Percentiles rank a stretch among this genome's conserved stretches.
Conservation (phyloP, 2,113 vertebrate species). For the Apodemus speciosus region DNA sequence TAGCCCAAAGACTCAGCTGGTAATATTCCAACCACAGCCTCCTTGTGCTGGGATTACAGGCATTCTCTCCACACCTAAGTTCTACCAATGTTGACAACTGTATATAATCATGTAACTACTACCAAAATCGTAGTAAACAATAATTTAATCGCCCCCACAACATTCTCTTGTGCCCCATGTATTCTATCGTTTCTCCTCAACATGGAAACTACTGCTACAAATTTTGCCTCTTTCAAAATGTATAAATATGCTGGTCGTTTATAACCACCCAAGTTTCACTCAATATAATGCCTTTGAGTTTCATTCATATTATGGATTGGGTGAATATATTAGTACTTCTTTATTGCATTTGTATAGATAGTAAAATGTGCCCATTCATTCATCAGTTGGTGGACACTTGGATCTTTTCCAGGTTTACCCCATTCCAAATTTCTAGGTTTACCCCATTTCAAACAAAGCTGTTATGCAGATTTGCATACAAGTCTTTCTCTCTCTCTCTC, state of each 20-base stretch:
- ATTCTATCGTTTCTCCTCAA: neutral
- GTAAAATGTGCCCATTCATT: conserved; percentile 15
- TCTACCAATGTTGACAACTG: neutral
- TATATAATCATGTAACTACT: neutral
- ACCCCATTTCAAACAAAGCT: conserved; percentile 6
- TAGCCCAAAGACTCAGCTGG: neutral
- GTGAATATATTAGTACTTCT: neutral
- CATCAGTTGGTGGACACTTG: neutral
- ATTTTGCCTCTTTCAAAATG: conserved; percentile 26
- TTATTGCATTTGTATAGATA: neutral
- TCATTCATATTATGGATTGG: neutral
- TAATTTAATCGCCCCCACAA: neutral
- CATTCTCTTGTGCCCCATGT: neutral
- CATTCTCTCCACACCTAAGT: neutral
- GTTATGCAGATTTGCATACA: neutral
- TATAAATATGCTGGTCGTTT: neutral
- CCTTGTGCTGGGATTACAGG: neutral
- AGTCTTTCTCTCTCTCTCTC: too few species aligned
- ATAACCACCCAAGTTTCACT: neutral
- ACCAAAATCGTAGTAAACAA: neutral
- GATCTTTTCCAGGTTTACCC: neutral
- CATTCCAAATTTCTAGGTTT: conserved; percentile 29
- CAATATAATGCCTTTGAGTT: neutral
- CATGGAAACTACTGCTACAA: neutral
- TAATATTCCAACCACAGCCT: neutral